A percentile compares a stretch with the other conserved stretches of the same genome.
Conservation (phyloP, 1,140 invertebrate genomes). For the Micrasema longulum region DNA sequence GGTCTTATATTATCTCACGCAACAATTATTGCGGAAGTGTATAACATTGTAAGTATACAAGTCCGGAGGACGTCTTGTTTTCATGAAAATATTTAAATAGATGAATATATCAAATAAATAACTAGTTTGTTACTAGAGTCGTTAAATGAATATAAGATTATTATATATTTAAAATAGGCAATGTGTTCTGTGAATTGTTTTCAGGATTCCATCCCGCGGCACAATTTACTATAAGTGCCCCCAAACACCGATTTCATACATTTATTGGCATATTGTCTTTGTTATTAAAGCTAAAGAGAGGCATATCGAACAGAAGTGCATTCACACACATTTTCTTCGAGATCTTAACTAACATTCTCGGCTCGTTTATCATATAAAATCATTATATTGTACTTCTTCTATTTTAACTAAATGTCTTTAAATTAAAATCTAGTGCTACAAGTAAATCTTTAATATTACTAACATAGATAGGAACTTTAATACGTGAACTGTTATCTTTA, state of each 20-base stretch:
- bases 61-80: conserved; percentile 45
- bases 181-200: conserved; percentile 54
- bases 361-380: too few relatives aligned
- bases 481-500: too few relatives aligned
- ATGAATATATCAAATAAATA: conserved; percentile 53
- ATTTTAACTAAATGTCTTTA: too few relatives aligned
- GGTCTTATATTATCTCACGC: too few relatives aligned
- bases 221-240: conserved; percentile 19
- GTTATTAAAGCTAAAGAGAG: conserved; percentile 2
- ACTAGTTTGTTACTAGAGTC: conserved; percentile 55
- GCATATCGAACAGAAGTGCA: neutral
- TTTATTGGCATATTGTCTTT: neutral
- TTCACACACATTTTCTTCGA: neutral
- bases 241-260: conserved; percentile 19
- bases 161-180: conserved; percentile 45
- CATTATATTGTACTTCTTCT: too few relatives aligned
- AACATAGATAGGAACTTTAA: too few relatives aligned
- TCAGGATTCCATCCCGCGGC: conserved; percentile 41
- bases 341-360: too few relatives aligned
- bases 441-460: too few relatives aligned
- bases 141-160: conserved; percentile 54
- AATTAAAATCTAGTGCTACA: too few relatives aligned
- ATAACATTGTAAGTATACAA: conserved; percentile 32
- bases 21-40: neutral
- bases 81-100: conserved; percentile 54